A percentile compares a stretch with the other conserved stretches of the same genome.
Evolutionary conservation across 2,113 vertebrate genomes (phyloP).

Genomic region (Hippocampus abdominalis): DNA sequence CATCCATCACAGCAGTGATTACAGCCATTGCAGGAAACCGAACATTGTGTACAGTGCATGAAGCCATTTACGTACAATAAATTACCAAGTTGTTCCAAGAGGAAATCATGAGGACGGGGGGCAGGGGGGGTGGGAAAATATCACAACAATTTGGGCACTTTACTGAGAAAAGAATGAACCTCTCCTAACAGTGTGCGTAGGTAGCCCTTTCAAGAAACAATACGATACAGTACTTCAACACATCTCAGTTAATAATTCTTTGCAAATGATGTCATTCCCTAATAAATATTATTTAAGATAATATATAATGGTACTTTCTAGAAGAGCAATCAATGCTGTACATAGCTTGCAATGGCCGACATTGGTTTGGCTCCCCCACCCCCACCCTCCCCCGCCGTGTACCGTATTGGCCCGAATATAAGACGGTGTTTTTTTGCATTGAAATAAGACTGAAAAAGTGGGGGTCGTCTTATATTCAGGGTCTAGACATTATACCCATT

Average conservation of each 20-base stretch:
- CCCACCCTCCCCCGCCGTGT: too few relatives aligned
- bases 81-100: conserved; percentile 34
- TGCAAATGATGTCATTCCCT: conserved; percentile 21
- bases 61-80: conserved; percentile 55
- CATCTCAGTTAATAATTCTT: conserved; percentile 18
- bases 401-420: too few relatives aligned
- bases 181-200: conserved; percentile 47
- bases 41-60: conserved; percentile 40
- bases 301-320: conserved; percentile 20
- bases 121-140: neutral
- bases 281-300: conserved; percentile 45
- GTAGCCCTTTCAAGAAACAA: conserved; percentile 49
- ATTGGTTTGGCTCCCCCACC: conserved; percentile 1
- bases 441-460: too few relatives aligned
- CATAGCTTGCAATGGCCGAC: conserved; percentile 4
- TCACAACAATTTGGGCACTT: conserved; percentile 54
- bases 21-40: conserved; percentile 44
- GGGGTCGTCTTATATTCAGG: too few relatives aligned
- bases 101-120: neutral
- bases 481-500: too few relatives aligned
- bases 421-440: too few relatives aligned
- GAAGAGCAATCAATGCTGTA: conserved; percentile 10
- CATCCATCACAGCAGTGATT: conserved; percentile 31
- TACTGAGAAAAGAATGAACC: conserved; percentile 33
- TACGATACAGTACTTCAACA: conserved; percentile 27